These are phyloP conservation scores for Alouatta palliata DNA, from an alignment of 2,113 vertebrate genomes.

Conservation along the genomic window DNA sequence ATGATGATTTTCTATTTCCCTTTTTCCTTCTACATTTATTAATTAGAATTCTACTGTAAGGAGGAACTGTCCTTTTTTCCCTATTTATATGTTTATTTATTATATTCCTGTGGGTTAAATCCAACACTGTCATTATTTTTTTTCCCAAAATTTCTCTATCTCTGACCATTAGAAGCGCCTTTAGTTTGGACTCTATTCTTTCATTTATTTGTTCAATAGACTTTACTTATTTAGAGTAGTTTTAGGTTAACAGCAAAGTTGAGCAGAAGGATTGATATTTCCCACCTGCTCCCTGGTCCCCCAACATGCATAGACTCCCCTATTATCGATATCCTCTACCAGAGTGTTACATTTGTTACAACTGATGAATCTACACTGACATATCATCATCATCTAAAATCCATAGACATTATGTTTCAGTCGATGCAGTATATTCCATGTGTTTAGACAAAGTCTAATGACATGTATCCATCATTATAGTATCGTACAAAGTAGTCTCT, in stretches of 20 bases:
- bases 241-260: background rate
- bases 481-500: background rate
- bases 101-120: background rate
- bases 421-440: background rate
- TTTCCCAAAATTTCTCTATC: background rate
- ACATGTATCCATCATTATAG: background rate
- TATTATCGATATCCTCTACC: background rate
- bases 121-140: background rate
- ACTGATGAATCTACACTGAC: background rate
- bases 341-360: background rate
- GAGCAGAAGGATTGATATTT: background rate
- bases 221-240: background rate
- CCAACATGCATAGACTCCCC: fast-evolving
- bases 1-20: background rate
- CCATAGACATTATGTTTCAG: too few relatives aligned
- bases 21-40: background rate
- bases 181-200: background rate
- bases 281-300: background rate
- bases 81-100: background rate
- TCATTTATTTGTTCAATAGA: background rate
- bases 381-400: background rate
- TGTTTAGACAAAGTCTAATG: background rate
- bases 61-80: background rate
- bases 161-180: background rate
- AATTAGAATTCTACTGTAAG: background rate